Evolutionary conservation across 2,797 vertebrate species (phyloP), one percentile per base, ranked within the genome.

Genomic region (Astyanax mexicanus): DNA sequence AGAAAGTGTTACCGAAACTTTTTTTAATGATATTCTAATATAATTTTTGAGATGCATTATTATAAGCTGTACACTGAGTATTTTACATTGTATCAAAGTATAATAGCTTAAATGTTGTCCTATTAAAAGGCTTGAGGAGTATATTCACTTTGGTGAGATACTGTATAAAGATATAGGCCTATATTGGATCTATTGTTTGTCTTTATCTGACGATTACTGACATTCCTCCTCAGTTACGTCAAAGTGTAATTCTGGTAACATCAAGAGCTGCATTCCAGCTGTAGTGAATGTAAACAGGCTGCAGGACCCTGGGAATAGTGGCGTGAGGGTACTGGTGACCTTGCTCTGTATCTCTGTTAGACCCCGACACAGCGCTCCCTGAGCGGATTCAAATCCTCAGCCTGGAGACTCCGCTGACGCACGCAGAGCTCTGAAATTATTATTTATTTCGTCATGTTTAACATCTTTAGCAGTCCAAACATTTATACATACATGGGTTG

Each of bases 281-380:
- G 37, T 19, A 64, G 12, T 6, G 3, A 23, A 44, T 64, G 19
- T 64, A 42, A 42, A 64, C 19, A 40, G 40, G 44, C 25, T 58
- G 23, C n/a, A 29, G 27, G 11, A n/a, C 25, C 40, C 25, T 58
- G 69, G 52, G 38, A 71, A 45, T 21, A 21, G n/a, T 45, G 5
- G 69, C 69, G 17, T 64, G 54, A 32, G 23, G 51, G 3, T 44
- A 55, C 21, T 51, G 15, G 9, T 27, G 37, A 71, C 42, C 55
- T 60, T 47, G 60, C 38, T 40, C 60, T 37, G 38, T 42, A 17
- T 64, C 37, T 13, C 35, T 13, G 10, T 19, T 7, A 40, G 42
- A 12, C 12, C 60, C n/a, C 21, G 38, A 25, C 21, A 6, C n/a
- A 42, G 6, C 21, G 19, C 13, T 44, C 51, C 37, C 21, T 12